Conservation (phyloP, 2,113 vertebrate species). For the Tautogolabrus adspersus region DNA sequence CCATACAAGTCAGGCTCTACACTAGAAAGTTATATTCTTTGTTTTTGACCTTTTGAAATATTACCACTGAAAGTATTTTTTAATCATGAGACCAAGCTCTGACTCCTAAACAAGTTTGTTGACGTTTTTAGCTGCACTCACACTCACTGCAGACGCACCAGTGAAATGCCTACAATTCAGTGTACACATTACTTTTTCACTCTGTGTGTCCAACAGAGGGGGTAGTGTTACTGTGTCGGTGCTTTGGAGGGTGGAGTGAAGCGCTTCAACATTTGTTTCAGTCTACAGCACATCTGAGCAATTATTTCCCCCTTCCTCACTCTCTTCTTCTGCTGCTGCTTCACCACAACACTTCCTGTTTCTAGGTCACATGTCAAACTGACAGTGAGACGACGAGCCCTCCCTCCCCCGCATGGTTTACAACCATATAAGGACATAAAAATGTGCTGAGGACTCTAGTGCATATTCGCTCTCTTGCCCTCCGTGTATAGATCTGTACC, state of each 20-base stretch:
- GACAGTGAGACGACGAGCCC: slow-evolving; percentile 51
- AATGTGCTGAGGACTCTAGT: slow-evolving; percentile 40
- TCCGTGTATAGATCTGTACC: slow-evolving; percentile 26
- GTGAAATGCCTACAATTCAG: not conserved
- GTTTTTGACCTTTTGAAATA: not conserved
- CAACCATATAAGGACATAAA: slow-evolving; percentile 86
- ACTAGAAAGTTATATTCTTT: no score
- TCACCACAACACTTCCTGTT: slow-evolving; percentile 80
- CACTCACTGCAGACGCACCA: not conserved
- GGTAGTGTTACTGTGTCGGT: slow-evolving; percentile 18
- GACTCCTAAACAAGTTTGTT: no score
- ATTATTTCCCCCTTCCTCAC: slow-evolving; percentile 21
- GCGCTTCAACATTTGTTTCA: not conserved
- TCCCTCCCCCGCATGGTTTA: slow-evolving; percentile 41
- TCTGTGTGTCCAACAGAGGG: slow-evolving; percentile 57
- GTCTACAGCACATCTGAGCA: slow-evolving; percentile 8
- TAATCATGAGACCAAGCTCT: not conserved
- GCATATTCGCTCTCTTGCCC: slow-evolving; percentile 15
- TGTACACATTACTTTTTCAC: not conserved
- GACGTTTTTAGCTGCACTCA: no score
- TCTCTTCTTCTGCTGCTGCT: slow-evolving; percentile 52
- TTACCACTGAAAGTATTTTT: not conserved
- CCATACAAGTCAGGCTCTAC: no score
- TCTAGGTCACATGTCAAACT: slow-evolving; percentile 68
- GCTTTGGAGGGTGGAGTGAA: slow-evolving; percentile 8